Conservation (phyloP, 92 coral and sea anemone species). For the Epizoanthus illoricatus region DNA sequence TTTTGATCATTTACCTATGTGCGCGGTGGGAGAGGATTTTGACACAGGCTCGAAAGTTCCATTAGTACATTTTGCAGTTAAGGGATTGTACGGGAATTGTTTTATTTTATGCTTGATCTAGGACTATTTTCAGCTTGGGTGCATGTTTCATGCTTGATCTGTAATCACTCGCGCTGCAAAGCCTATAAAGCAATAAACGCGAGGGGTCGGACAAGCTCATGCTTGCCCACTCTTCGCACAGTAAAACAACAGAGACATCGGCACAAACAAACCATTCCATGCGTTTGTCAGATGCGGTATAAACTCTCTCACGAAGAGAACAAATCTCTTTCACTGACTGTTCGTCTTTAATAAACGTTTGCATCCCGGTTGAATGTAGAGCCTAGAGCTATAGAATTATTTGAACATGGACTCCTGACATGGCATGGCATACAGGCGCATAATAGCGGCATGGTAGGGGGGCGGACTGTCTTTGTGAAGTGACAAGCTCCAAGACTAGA, state of each 20-base stretch:
- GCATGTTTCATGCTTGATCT: slow-evolving; percentile 29
- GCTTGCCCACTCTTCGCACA: slow-evolving; percentile 11
- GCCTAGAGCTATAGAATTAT: not conserved
- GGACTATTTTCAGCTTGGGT: slow-evolving; percentile 28
- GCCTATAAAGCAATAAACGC: not conserved
- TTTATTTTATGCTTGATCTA: not conserved
- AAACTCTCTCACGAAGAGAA: not conserved
- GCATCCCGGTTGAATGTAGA: not conserved
- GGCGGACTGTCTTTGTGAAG: not conserved
- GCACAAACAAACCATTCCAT: not conserved
- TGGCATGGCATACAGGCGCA: not conserved
- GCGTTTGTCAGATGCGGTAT: not conserved
- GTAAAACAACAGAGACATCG: not conserved
- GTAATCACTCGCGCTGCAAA: slow-evolving; percentile 25
- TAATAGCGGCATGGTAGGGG: not conserved
- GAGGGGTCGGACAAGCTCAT: slow-evolving; percentile 25
- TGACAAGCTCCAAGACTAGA: not conserved
- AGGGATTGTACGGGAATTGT: not conserved
- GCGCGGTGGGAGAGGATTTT: no score
- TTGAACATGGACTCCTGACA: not conserved
- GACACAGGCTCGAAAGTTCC: not conserved
- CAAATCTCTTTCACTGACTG: not conserved
- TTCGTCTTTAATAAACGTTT: not conserved
- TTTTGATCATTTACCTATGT: not conserved
- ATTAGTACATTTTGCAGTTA: not conserved